Evolutionary conservation across 2,797 vertebrate genomes (phyloP).

Genomic region (Hydrolagus colliei): DNA sequence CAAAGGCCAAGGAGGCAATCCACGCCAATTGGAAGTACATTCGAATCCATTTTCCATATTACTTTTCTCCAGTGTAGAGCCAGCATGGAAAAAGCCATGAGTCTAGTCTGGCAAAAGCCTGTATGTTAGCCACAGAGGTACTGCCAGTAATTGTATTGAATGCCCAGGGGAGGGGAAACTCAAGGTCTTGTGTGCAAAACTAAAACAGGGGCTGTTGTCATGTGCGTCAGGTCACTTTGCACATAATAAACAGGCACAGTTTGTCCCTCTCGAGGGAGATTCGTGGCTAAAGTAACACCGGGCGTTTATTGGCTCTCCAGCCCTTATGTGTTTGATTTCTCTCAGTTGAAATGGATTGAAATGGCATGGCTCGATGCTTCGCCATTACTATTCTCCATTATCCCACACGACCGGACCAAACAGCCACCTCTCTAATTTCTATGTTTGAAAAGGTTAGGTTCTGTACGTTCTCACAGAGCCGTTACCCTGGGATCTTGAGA

Average conservation of each 20-base stretch:
- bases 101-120: too few species aligned
- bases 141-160: background rate
- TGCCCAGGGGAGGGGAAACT: too few species aligned
- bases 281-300: background rate
- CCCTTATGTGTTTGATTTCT: background rate
- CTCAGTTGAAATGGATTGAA: background rate
- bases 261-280: background rate
- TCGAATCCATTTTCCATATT: background rate
- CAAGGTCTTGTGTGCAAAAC: background rate
- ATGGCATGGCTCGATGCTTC: too few species aligned
- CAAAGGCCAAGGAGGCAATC: background rate
- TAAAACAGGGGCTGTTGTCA: background rate
- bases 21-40: background rate
- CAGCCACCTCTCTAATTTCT: background rate
- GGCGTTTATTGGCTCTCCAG: background rate
- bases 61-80: background rate
- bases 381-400: too few species aligned
- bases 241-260: background rate
- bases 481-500: slow-evolving; percentile 42
- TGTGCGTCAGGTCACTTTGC: background rate
- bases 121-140: too few species aligned
- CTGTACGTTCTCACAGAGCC: slow-evolving; percentile 35
- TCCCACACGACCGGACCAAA: too few species aligned
- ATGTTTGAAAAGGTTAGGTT: slow-evolving; percentile 11
- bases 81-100: too few species aligned